These are phyloP conservation scores for Crenichthys baileyi DNA, from an alignment of 2,797 vertebrate species.

Conservation along the genomic window DNA sequence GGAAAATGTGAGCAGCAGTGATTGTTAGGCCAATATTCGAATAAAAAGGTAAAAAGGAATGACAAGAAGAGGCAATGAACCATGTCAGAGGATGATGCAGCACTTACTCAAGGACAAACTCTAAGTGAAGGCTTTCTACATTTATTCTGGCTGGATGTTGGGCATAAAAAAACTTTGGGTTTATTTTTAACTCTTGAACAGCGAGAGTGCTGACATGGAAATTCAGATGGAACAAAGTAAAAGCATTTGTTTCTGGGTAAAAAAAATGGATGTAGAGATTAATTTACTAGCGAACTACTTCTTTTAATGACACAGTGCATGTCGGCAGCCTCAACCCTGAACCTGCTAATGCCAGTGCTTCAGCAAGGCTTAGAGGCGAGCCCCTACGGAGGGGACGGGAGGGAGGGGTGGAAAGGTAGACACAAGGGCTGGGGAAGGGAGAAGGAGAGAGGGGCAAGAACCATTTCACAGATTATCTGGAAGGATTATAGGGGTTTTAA, in stretches of 20 bases:
- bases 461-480: conserved; percentile 86
- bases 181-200: conserved; percentile 35
- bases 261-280: conserved; percentile 78
- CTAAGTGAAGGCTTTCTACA: conserved; percentile 31
- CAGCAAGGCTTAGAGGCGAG: conserved; percentile 62
- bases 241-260: conserved; percentile 77
- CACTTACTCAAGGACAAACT: conserved; percentile 48
- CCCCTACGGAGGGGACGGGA: conserved; percentile 59
- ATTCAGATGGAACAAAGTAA: conserved; percentile 69
- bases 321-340: conserved; percentile 62
- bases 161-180: conserved; percentile 45
- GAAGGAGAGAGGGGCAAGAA: conserved; percentile 78
- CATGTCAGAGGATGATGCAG: conserved; percentile 52
- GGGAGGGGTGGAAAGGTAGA: conserved; percentile 73
- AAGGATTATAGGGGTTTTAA: conserved; percentile 86
- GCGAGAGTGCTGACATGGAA: conserved; percentile 27
- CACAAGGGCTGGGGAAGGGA: conserved; percentile 72
- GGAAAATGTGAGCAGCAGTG: conserved; percentile 39
- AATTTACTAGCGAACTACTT: conserved; percentile 77
- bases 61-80: conserved; percentile 39
- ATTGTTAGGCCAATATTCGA: conserved; percentile 49
- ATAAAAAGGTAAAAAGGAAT: conserved; percentile 42
- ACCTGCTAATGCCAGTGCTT: conserved; percentile 67
- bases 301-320: conserved; percentile 79
- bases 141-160: conserved; percentile 28